These are phyloP conservation scores for Hirundichthys speculiger DNA, from an alignment of 2,113 vertebrate species.

Conservation along the genomic window DNA sequence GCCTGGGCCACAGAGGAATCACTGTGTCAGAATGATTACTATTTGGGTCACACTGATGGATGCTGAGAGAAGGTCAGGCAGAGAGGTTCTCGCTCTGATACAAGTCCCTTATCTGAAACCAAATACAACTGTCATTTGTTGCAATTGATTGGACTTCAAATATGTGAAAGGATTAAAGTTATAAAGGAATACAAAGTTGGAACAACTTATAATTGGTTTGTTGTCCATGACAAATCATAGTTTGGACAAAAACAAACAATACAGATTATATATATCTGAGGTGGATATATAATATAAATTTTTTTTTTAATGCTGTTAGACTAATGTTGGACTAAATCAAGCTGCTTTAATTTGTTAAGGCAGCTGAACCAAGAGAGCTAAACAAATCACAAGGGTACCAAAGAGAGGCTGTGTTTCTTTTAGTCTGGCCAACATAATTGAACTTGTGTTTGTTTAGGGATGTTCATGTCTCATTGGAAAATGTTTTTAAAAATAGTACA, in stretches of 20 bases:
- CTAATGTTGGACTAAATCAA: slow-evolving; percentile 40
- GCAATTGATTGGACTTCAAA: slow-evolving; percentile 42
- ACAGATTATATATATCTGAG: slow-evolving; percentile 8
- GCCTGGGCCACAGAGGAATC: slow-evolving; percentile 60
- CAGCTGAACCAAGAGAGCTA: no score
- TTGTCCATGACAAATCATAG: slow-evolving; percentile 5
- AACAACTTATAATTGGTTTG: slow-evolving; percentile 43
- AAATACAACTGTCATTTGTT: slow-evolving; percentile 56
- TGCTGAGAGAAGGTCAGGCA: slow-evolving; percentile 54
- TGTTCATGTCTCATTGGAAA: no score
- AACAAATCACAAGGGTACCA: no score
- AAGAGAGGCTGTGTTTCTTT: no score
- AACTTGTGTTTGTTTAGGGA: no score
- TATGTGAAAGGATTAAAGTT: slow-evolving; percentile 36
- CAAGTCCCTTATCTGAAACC: slow-evolving; percentile 53
- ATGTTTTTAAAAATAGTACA: no score
- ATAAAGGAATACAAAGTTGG: slow-evolving; percentile 38
- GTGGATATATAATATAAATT: no score
- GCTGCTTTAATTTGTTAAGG: slow-evolving; percentile 15
- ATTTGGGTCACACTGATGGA: slow-evolving; percentile 75
- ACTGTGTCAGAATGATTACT: slow-evolving; percentile 69
- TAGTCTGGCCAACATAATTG: no score
- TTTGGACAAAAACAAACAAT: slow-evolving; percentile 30
- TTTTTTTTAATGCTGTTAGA: slow-evolving; percentile 33
- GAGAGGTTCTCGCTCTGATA: slow-evolving; percentile 65